These are phyloP conservation scores for Pomacea canaliculata DNA, from an alignment of 2,888 invertebrate genomes.

Conservation along the genomic window DNA sequence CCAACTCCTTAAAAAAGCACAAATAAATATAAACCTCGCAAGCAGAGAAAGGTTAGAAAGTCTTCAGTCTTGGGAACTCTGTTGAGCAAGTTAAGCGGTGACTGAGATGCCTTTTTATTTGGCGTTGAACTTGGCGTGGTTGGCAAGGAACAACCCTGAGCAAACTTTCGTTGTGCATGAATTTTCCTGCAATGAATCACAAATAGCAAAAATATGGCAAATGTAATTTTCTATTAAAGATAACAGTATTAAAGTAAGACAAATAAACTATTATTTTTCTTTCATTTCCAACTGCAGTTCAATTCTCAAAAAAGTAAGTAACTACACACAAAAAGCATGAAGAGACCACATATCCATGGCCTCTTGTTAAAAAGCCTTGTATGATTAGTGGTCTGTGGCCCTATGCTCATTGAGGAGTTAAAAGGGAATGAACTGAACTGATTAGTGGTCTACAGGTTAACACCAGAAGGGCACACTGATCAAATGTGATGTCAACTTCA, in stretches of 20 bases:
- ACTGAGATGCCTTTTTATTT: constrained; percentile 37
- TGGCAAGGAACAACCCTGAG: constrained; percentile 75
- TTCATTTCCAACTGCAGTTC: background rate
- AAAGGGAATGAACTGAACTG: too few species aligned
- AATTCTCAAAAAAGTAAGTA: background rate
- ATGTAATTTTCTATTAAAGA: too few species aligned
- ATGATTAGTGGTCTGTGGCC: too few species aligned
- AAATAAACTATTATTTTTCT: too few species aligned
- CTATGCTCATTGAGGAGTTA: too few species aligned
- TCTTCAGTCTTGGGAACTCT: constrained; percentile 86
- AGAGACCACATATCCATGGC: too few species aligned
- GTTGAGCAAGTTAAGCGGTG: constrained; percentile 55
- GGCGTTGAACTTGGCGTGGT: constrained; percentile 47
- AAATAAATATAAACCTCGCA: constrained; percentile 75
- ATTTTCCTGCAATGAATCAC: constrained; percentile 42
- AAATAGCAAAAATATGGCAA: too few species aligned
- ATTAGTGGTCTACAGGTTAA: too few species aligned
- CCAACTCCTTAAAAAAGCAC: background rate
- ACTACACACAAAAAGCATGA: background rate
- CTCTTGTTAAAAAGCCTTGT: too few species aligned
- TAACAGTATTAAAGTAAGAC: too few species aligned
- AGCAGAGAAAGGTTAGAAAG: constrained; percentile 86
- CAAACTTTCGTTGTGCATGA: constrained; percentile 82
- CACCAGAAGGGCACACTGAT: too few species aligned
- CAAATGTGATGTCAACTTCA: too few species aligned